Evolutionary conservation across 2,113 vertebrate genomes (phyloP).

Genomic region (Fregata magnificens): DNA sequence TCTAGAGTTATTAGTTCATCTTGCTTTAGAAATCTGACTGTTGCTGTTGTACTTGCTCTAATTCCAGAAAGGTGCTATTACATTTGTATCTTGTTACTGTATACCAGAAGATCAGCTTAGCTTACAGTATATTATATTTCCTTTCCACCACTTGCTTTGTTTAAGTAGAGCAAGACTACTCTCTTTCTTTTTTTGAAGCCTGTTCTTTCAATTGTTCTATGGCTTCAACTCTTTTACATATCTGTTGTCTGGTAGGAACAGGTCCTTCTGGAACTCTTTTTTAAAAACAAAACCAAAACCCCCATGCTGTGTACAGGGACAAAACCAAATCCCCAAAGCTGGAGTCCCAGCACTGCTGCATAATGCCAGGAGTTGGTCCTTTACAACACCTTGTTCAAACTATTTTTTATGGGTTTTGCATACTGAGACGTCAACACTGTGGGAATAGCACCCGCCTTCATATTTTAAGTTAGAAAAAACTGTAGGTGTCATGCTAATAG

Average conservation of each 20-base stretch:
- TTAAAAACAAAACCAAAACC: background rate
- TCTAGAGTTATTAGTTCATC: background rate
- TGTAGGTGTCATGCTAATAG: background rate
- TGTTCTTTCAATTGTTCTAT: background rate
- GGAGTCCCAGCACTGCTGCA: background rate
- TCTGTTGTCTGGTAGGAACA: background rate
- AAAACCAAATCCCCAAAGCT: background rate
- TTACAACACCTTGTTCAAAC: background rate
- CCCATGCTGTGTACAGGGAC: rapidly evolving
- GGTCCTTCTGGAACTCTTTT: background rate
- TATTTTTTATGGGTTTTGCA: background rate
- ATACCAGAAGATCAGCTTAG: background rate
- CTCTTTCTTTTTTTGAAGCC: background rate
- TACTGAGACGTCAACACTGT: background rate
- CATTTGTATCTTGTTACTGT: background rate
- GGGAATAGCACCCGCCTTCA: background rate
- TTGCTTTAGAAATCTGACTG: background rate
- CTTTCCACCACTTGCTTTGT: background rate
- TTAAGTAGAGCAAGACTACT: background rate
- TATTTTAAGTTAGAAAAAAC: background rate
- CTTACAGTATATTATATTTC: background rate
- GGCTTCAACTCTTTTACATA: background rate
- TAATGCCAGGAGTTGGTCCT: background rate
- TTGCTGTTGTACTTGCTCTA: background rate
- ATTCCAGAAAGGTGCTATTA: background rate